Evolutionary conservation across 1,140 invertebrate genomes (phyloP), one percentile per base, ranked within the genome.

Genomic region (Neotoxoptera formosana): DNA sequence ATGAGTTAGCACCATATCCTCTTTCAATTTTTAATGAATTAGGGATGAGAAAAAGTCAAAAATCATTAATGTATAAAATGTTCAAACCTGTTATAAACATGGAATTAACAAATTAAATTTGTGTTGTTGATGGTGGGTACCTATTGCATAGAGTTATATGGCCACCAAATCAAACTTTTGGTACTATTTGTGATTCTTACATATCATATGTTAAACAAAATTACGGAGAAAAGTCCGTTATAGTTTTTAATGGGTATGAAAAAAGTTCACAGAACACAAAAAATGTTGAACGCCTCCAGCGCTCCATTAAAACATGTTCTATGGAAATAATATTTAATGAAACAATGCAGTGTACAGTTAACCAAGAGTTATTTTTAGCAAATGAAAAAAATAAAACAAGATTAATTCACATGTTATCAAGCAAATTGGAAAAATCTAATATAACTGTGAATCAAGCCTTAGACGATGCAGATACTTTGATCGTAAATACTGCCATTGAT

Each of bases 1-100:
- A 95, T 95, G 95, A 95, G 94, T 87, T 95, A 91, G 94, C 94
- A 47, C 95, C 95, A 81, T 95, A 94, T 94, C 95, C 95, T 30
- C 94, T 94, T 94, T 94, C 95, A 93, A 89, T 95, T 94, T 95
- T 95, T 94, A 94, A 95, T 94, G 48, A 89, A n/a, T 94, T 92
- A 94, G 91, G 94, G 94, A 95, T 95, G 95, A 94, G 95, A 94
- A 95, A 95, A 95, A 95, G 94, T 17, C 94, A 94, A 53, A 95
- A 95, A 94, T 92, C 95, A 23, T 87, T 94, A 94, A 94, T 95
- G 51, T 95, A 95, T 87, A 94, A 94, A 21, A 90, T 94, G 94
- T 95, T 95, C 83, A 76, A 7, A 36, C 51, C 51, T 21, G 7
- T 34, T 34, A 2, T 36, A 11, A 53, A 53, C 9, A 30, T 23